These are phyloP conservation scores for Halcyon senegalensis DNA, from an alignment of 2,113 vertebrate species.

Conservation along the genomic window DNA sequence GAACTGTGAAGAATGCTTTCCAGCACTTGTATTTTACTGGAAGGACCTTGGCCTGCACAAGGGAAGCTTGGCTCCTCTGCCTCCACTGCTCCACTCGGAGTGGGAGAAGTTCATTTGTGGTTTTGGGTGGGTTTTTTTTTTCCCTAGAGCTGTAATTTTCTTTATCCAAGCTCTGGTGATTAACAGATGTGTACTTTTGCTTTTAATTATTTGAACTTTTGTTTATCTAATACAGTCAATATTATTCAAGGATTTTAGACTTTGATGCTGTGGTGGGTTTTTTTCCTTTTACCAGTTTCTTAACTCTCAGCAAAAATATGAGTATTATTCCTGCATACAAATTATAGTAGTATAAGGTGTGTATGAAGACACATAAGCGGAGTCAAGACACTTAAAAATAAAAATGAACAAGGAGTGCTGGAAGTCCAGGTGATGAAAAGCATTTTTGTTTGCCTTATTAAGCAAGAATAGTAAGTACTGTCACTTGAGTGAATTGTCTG, in stretches of 20 bases:
- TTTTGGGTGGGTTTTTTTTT: neutral
- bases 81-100: neutral
- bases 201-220: neutral
- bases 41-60: neutral
- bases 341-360: neutral
- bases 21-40: neutral
- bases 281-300: neutral
- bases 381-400: neutral
- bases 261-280: neutral
- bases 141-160: neutral
- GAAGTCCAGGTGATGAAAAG: neutral
- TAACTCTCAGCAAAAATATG: neutral
- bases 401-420: neutral
- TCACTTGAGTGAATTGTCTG: neutral
- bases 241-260: neutral
- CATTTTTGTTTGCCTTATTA: neutral
- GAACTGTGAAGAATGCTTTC: neutral
- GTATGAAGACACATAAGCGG: neutral
- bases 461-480: neutral
- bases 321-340: neutral
- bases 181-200: neutral
- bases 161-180: neutral
- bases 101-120: neutral
- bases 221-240: neutral
- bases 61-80: neutral